Percentiles rank a stretch among this genome's conserved stretches.
Evolutionary conservation across 2,797 vertebrate genomes (phyloP).

Genomic region (Crocodylus rhombifer): DNA sequence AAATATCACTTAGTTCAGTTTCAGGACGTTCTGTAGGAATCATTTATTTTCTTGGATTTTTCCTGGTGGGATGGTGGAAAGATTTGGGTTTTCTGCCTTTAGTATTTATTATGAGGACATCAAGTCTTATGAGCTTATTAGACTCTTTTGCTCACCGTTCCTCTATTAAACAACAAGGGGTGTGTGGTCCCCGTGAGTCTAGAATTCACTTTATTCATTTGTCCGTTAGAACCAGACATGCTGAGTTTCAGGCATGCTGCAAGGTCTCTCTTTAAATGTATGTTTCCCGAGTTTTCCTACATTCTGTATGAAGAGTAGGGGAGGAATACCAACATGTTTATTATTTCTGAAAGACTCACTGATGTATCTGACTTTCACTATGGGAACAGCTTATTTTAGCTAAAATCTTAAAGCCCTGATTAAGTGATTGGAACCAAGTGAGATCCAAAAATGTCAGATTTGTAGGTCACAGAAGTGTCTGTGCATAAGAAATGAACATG

Average conservation of each 20-base stretch:
- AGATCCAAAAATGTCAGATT: neutral
- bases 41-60: slow-evolving; percentile 28
- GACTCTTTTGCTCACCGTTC: neutral
- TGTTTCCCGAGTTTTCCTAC: neutral
- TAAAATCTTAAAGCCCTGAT: neutral
- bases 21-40: slow-evolving; percentile 44
- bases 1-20: slow-evolving; percentile 46
- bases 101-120: slow-evolving; percentile 11
- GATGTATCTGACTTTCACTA: neutral
- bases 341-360: neutral
- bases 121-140: neutral
- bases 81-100: slow-evolving; percentile 6
- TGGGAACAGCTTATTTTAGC: neutral
- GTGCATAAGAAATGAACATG: neutral
- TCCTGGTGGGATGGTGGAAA: neutral
- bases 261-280: neutral
- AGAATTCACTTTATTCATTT: neutral
- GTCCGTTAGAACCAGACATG: neutral
- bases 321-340: neutral
- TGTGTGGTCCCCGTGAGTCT: neutral
- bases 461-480: neutral
- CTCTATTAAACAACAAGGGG: neutral
- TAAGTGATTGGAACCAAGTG: neutral
- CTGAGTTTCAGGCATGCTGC: neutral
- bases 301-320: neutral